A percentile compares a stretch with the other conserved stretches of the same genome.
phyloP scores from a whole-genome alignment of 2,888 invertebrate genomes.

The Lysandra coridon region DNA sequence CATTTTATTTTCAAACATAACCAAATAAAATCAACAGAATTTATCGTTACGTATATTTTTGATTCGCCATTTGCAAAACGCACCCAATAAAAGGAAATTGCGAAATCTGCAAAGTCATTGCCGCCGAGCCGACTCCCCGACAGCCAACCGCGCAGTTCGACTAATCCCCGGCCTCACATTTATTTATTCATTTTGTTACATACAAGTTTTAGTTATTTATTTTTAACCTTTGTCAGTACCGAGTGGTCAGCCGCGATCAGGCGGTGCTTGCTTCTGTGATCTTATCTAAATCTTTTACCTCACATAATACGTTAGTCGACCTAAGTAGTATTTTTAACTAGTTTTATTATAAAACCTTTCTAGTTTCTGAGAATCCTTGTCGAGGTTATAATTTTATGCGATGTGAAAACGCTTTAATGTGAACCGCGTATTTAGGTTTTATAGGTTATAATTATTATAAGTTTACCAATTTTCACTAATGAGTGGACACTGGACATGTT shows the following conservation, averaged over 20 bases:
- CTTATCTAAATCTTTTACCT: slow-evolving; percentile 42
- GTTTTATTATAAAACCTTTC: not conserved
- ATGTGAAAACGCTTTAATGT: not conserved
- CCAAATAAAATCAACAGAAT: not conserved
- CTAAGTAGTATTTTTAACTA: not conserved
- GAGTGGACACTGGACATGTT: no score
- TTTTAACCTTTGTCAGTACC: slow-evolving; percentile 62
- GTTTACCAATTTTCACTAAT: not conserved
- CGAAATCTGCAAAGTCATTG: slow-evolving; percentile 55
- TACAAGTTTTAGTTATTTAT: slow-evolving; percentile 60
- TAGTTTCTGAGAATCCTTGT: not conserved
- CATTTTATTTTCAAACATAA: not conserved
- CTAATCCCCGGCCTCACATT: slow-evolving; percentile 61
- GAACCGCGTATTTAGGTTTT: not conserved
- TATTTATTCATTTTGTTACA: slow-evolving; percentile 59
- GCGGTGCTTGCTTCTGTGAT: slow-evolving; percentile 40
- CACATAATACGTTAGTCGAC: slow-evolving; percentile 36
- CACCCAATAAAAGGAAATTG: slow-evolving; percentile 32
- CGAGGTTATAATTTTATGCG: not conserved
- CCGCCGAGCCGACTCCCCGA: slow-evolving; percentile 56
- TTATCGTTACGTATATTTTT: not conserved
- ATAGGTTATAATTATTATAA: not conserved
- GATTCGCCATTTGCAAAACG: slow-evolving; percentile 34
- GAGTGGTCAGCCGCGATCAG: slow-evolving; percentile 35
- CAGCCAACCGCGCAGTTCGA: slow-evolving; percentile 59